Evolutionary conservation across 2,113 vertebrate genomes (phyloP).

Genomic region (Centropus unirufus): DNA sequence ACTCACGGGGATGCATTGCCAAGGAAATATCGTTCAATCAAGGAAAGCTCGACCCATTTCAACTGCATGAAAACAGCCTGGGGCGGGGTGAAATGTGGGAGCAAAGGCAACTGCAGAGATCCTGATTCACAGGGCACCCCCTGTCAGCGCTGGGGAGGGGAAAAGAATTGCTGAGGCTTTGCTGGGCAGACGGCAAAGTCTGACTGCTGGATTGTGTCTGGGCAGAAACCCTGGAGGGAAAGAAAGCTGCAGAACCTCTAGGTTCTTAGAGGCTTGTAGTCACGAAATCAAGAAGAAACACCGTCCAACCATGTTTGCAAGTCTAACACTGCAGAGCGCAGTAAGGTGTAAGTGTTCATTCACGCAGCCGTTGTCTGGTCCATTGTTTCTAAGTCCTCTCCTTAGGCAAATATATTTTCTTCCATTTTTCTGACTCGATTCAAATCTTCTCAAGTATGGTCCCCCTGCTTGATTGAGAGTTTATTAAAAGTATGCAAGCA

Average conservation of each 20-base stretch:
- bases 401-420: neutral
- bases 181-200: neutral
- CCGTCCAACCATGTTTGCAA: rapidly evolving
- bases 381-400: neutral
- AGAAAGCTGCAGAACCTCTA: neutral
- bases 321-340: neutral
- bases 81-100: neutral
- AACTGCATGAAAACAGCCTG: neutral
- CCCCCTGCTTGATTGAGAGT: neutral
- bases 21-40: neutral
- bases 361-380: neutral
- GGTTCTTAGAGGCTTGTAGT: neutral
- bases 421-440: neutral
- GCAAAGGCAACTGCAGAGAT: neutral
- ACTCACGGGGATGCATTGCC: neutral
- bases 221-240: neutral
- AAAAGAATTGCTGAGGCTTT: neutral
- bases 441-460: neutral
- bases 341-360: neutral
- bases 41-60: rapidly evolving
- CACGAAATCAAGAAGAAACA: rapidly evolving
- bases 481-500: neutral
- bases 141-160: neutral
- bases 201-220: neutral
- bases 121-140: neutral